phyloP scores from a whole-genome alignment of 2,113 vertebrate genomes.

The Gallinago media region DNA sequence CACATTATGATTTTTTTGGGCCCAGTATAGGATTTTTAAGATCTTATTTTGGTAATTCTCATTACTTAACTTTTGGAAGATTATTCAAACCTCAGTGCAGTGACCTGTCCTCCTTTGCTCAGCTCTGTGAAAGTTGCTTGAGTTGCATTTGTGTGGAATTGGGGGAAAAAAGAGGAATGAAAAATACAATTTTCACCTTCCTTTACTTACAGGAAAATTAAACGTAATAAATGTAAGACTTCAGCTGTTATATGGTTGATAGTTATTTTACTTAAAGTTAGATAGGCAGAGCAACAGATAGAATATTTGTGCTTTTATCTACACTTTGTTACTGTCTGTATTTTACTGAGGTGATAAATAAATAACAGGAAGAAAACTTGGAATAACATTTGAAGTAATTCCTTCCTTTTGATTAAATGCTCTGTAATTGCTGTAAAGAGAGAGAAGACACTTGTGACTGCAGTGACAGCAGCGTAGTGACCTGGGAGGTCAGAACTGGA shows the following conservation, averaged over 20 bases:
- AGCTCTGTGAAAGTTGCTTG: not conserved
- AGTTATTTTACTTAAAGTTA: not conserved
- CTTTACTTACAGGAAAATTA: not conserved
- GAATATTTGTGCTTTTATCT: not conserved
- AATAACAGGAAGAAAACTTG: not conserved
- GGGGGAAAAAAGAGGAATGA: not conserved
- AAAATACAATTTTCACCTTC: not conserved
- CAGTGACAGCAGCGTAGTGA: not conserved
- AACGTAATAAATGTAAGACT: not conserved
- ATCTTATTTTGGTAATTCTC: not conserved
- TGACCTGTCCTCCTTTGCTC: not conserved
- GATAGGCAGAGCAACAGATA: not conserved
- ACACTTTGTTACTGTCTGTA: not conserved
- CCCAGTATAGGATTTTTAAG: not conserved
- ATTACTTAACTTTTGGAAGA: not conserved
- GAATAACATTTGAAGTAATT: not conserved
- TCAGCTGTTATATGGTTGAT: not conserved
- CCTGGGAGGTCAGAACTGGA: not conserved
- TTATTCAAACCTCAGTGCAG: not conserved
- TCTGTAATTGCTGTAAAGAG: not conserved
- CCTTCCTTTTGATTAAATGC: not conserved
- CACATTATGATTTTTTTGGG: not conserved
- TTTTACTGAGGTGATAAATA: not conserved
- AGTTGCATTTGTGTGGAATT: not conserved
- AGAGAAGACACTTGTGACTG: not conserved